A percentile compares a stretch with the other conserved stretches of the same genome.
phyloP scores from a whole-genome alignment of 2,888 invertebrate genomes.

The Anagyrus pseudococci region DNA sequence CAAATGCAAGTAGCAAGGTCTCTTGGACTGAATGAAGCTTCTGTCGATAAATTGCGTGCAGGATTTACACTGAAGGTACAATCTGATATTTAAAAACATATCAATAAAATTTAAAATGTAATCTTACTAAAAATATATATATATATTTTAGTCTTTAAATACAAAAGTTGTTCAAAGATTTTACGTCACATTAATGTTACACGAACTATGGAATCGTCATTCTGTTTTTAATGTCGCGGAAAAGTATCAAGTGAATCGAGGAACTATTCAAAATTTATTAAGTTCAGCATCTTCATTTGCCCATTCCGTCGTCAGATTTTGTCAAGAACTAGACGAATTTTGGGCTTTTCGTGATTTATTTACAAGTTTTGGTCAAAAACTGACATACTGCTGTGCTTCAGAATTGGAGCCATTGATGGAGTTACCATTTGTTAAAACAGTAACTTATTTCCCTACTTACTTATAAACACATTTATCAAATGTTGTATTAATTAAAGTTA shows the following conservation, averaged over 20 bases:
- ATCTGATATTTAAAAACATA: too few species aligned
- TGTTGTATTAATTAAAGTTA: not conserved
- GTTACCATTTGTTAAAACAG: constrained; percentile 86
- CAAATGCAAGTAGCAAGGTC: constrained; percentile 73
- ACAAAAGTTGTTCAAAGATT: constrained; percentile 76
- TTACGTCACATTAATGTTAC: constrained; percentile 85
- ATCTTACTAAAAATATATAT: constrained; percentile 7
- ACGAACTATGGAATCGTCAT: constrained; percentile 76
- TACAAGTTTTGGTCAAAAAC: constrained; percentile 73
- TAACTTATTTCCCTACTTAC: constrained; percentile 52
- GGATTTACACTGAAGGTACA: constrained; percentile 54
- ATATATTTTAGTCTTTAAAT: constrained; percentile 65
- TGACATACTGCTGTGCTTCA: constrained; percentile 81
- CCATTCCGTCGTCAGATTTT: constrained; percentile 78
- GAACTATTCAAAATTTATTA: constrained; percentile 80
- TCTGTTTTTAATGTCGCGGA: constrained; percentile 73
- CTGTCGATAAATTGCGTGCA: constrained; percentile 50
- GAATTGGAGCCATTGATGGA: constrained; percentile 86
- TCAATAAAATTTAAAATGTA: not conserved
- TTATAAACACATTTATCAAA: constrained; percentile 1
- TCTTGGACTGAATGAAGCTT: constrained; percentile 79
- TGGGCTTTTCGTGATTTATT: constrained; percentile 85
- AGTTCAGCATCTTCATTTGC: constrained; percentile 76
- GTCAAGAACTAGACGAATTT: constrained; percentile 77
- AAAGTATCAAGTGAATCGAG: constrained; percentile 77